Evolutionary conservation across 2,888 invertebrate species (phyloP).

Genomic region (Pterobdella sp.): DNA sequence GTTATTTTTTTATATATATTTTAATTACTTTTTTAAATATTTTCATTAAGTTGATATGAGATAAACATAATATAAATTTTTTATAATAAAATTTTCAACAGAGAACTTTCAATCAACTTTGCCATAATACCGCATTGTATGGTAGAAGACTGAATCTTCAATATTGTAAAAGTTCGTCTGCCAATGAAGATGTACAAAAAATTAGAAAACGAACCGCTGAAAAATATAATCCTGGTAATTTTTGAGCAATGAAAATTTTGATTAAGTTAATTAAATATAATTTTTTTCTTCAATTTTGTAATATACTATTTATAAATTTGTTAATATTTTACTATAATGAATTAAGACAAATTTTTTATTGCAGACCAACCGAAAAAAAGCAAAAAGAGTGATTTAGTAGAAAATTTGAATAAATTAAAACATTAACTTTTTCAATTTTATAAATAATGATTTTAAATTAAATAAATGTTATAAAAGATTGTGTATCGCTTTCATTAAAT

Average conservation of each 20-base stretch:
- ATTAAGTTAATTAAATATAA: background rate
- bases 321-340: too few species aligned
- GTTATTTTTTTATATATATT: background rate
- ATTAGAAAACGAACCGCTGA: slow-evolving; percentile 74
- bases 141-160: slow-evolving; percentile 87
- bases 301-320: too few species aligned
- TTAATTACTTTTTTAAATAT: background rate
- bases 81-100: slow-evolving; percentile 46
- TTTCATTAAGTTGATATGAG: background rate
- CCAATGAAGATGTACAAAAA: slow-evolving; percentile 62
- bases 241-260: background rate
- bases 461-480: background rate
- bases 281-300: too few species aligned
- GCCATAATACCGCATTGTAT: slow-evolving; percentile 93
- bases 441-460: background rate
- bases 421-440: background rate
- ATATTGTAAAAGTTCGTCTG: slow-evolving; percentile 62
- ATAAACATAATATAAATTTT: background rate
- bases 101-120: slow-evolving; percentile 83
- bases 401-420: background rate
- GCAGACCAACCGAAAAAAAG: background rate
- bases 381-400: slow-evolving; percentile 2
- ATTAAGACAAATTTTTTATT: background rate
- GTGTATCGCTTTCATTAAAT: background rate
- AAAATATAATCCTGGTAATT: slow-evolving; percentile 39